These are phyloP conservation scores for Onychomys leucogaster DNA, from an alignment of 2,797 vertebrate genomes.

Conservation along the genomic window DNA sequence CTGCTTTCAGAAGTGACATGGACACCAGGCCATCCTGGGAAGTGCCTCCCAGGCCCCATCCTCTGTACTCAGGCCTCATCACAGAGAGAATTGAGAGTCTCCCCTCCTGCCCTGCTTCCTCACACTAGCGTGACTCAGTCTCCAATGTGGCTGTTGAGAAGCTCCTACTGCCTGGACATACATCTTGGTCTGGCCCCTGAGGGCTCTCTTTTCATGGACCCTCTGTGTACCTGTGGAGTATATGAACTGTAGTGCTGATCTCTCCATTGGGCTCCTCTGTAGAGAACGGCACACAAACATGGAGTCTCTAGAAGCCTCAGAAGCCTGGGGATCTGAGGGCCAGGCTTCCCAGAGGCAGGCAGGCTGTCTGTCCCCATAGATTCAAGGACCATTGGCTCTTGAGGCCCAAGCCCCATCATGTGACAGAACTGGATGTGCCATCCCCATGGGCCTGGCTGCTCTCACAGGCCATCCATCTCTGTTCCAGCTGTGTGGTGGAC, in stretches of 20 bases:
- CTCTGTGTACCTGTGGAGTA: background rate
- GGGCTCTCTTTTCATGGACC: background rate
- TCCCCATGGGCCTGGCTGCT: background rate
- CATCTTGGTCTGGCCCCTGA: background rate
- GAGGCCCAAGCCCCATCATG: background rate
- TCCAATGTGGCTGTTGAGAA: background rate
- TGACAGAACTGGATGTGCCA: background rate
- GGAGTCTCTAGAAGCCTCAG: background rate
- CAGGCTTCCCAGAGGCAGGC: background rate
- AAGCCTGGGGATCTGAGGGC: background rate
- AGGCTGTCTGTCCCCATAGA: background rate
- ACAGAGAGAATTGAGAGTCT: background rate
- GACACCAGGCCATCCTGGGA: background rate
- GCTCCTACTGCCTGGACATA: no score
- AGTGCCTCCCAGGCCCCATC: background rate
- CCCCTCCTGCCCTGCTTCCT: background rate
- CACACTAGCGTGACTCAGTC: background rate
- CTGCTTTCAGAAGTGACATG: slow-evolving; percentile 39
- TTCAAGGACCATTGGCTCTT: background rate
- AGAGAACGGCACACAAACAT: background rate
- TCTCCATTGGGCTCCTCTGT: background rate
- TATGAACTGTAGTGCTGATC: background rate
- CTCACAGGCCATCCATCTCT: slow-evolving; percentile 60
- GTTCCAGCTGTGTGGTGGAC: slow-evolving; percentile 95
- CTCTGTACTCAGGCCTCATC: background rate